Evolutionary conservation across 2,888 invertebrate species (phyloP).

Genomic region (Synergus umbraculus): DNA sequence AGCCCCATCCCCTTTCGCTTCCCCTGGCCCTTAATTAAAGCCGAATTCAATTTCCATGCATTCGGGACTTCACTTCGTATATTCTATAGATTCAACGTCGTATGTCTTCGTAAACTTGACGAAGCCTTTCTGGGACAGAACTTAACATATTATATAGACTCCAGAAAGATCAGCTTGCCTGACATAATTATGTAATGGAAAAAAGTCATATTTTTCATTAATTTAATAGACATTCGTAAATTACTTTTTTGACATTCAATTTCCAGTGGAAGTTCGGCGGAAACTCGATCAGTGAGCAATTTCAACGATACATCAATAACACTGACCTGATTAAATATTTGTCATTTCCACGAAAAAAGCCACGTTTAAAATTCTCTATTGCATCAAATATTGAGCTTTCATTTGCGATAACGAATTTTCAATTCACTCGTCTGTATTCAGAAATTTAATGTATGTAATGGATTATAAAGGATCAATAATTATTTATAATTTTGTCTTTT

Average conservation of each 20-base stretch:
- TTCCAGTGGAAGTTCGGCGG: not conserved
- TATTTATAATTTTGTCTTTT: not conserved
- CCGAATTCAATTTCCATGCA: constrained; percentile 54
- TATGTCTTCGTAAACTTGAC: constrained; percentile 45
- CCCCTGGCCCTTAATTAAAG: constrained; percentile 54
- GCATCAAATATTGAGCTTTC: not conserved
- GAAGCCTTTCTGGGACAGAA: constrained; percentile 33
- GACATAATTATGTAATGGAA: not conserved
- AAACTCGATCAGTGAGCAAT: not conserved
- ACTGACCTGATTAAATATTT: not conserved
- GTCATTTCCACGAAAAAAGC: not conserved
- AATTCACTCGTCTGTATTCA: not conserved
- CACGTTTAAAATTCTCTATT: not conserved
- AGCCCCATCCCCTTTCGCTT: not conserved
- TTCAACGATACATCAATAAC: not conserved
- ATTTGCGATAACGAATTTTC: not conserved
- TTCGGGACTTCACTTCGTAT: constrained; percentile 42
- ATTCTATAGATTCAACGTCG: constrained; percentile 22
- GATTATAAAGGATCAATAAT: too few relatives aligned
- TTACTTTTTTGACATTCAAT: not conserved
- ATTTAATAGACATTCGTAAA: too few relatives aligned
- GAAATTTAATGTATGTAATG: not conserved
- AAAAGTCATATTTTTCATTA: not conserved
- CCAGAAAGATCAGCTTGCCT: too few relatives aligned
- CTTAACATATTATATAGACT: not conserved